Percentiles rank a stretch among this genome's conserved stretches.
Evolutionary conservation across 2,113 vertebrate species (phyloP).

Genomic region (Machaerirhynchus nigripectus): DNA sequence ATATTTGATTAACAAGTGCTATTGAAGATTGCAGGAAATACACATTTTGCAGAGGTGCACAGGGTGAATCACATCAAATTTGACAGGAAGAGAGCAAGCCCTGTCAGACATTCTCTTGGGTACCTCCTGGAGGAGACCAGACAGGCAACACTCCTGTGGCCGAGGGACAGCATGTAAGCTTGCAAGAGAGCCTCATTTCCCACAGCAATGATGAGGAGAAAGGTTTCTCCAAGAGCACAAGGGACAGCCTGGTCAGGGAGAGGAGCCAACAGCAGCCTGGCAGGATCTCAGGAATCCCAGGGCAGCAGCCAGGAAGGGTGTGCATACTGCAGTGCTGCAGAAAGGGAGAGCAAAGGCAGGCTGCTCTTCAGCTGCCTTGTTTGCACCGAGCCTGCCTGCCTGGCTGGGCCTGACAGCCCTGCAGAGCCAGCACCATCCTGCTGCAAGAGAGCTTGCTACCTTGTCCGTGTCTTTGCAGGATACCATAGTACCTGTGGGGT

Average conservation of each 20-base stretch:
- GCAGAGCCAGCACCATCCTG: not conserved
- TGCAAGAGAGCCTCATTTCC: not conserved
- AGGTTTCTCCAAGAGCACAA: not conserved
- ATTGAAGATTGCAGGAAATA: not conserved
- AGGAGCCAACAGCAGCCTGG: not conserved
- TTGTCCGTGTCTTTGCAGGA: not conserved
- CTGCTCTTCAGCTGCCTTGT: not conserved
- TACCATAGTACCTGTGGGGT: too few species aligned
- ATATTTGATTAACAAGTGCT: not conserved
- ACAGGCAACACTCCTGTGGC: not conserved
- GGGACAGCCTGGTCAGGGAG: not conserved
- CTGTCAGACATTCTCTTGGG: not conserved
- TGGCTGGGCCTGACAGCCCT: not conserved
- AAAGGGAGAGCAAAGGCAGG: not conserved
- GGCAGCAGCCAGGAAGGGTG: not conserved
- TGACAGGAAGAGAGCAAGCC: not conserved
- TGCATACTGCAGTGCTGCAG: not conserved
- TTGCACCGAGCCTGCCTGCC: not conserved
- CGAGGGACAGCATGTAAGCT: not conserved
- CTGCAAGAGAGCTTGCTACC: not conserved
- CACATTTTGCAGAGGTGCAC: not conserved
- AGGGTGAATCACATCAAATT: not conserved
- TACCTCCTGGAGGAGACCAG: not conserved
- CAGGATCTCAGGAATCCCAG: not conserved
- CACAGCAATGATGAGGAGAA: not conserved